Base-by-base conservation (phyloP, 2,888 invertebrate species). In the Caradrina clavipalpis region DNA sequence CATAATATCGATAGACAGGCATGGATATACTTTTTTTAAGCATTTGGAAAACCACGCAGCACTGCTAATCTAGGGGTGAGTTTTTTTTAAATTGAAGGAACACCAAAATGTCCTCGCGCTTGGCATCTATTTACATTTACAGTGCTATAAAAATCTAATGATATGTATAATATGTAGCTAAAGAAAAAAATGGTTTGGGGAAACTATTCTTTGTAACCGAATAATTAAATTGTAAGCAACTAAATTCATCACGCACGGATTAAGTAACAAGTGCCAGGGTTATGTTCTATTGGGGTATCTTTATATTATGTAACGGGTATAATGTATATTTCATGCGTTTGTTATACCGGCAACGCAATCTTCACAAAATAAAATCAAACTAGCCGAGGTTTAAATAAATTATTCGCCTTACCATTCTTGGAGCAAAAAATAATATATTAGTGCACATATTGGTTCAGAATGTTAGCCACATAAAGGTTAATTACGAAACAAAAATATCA, bases 391-490 rank as follows among this genome's bases (percentile, higher is more conserved):
- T 59, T 50, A 71, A 70, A 80, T 76, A 72, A 81, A 80, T 76
- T 59, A 78, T 77, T 81, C 67, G 76, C 72, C 88, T 89, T 88
- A 90, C 90, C 89, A 82, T 81, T 77, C 67, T 73, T 73, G 78
- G 81, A 88, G 92, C 93, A 91, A 93, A 92, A 75, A 90, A 90
- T 71, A 83, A 82, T 49, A 73, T 85, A 89, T 86, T 84, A 89
- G 94, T 95, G 95, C 95, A 89, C 80, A 89, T n/a, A n/a, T 82
- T 85, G 84, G 82, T 88, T 86, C 83, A 76, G 85, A 89, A 90
- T 92, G 95, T 95, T 95, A 95, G 95, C 95, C 93, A 95, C 95
- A 94, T 86, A 94, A 81, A 93, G 83, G 91, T 93, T 94, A 94
- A 92, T 89, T 86, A 90, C 83, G 85, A 87, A 91, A 91, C 90